Conservation (phyloP, 2,888 invertebrate species). For the Beris morrisii region DNA sequence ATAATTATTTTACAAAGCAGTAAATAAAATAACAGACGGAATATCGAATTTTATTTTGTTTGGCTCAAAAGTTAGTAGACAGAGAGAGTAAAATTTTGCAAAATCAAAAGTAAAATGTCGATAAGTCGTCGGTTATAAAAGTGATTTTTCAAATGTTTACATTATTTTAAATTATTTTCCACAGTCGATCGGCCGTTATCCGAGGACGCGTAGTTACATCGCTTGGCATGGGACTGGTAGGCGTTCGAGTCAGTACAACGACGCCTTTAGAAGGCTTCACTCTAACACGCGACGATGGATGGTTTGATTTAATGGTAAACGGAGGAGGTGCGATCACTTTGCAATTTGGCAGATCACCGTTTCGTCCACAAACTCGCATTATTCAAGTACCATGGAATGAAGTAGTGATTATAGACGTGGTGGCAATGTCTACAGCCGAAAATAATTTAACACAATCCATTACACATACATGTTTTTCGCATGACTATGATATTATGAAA, state of each 20-base stretch:
- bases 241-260: constrained; percentile 92
- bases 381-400: constrained; percentile 97
- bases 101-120: not conserved
- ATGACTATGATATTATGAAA: constrained; percentile 91
- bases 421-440: constrained; percentile 80
- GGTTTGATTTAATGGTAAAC: constrained; percentile 98
- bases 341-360: constrained; percentile 90
- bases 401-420: constrained; percentile 90
- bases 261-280: constrained; percentile 96
- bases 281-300: constrained; percentile 85
- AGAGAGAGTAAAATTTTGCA: too few species aligned
- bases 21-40: too few species aligned
- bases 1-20: too few species aligned
- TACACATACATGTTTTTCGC: constrained; percentile 80
- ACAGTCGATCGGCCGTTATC: constrained; percentile 95
- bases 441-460: constrained; percentile 69
- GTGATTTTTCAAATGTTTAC: not conserved
- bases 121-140: constrained; percentile 23
- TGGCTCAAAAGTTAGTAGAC: too few species aligned
- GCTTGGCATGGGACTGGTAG: constrained; percentile 90
- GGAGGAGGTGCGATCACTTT: constrained; percentile 97
- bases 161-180: constrained; percentile 41
- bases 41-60: constrained; percentile 6
- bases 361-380: constrained; percentile 83
- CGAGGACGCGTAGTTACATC: constrained; percentile 91